Percentiles rank a stretch among this genome's conserved stretches.
phyloP scores from a whole-genome alignment of 2,113 vertebrate species.

The Atrichornis clamosus region DNA sequence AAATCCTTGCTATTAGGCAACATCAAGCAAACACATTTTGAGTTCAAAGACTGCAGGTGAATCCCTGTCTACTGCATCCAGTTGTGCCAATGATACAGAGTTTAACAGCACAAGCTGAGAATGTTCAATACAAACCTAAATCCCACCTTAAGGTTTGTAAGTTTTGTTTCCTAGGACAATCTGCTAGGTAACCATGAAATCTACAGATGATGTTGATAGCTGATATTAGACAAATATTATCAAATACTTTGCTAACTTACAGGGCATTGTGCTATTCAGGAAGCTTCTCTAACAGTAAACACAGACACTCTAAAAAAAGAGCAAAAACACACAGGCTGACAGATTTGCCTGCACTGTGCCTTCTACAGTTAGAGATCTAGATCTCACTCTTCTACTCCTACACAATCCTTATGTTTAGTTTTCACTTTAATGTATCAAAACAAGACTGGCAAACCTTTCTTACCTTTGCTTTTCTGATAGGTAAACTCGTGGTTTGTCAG shows the following conservation, averaged over 20 bases:
- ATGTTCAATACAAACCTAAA: background rate
- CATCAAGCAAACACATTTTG: background rate
- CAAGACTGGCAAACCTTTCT: background rate
- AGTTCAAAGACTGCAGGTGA: background rate
- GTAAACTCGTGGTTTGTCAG: conserved; percentile 97
- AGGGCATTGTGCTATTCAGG: background rate
- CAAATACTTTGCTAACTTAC: background rate
- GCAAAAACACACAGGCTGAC: background rate
- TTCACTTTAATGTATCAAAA: background rate
- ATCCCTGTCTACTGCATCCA: background rate
- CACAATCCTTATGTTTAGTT: background rate
- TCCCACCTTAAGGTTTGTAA: background rate
- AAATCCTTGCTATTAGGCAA: background rate
- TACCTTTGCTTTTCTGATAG: conserved; percentile 97
- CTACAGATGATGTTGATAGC: background rate
- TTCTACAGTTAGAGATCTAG: background rate
- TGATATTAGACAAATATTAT: background rate
- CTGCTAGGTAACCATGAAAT: background rate
- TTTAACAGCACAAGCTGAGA: background rate
- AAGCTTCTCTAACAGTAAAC: background rate
- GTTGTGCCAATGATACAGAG: background rate
- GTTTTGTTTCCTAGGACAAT: background rate
- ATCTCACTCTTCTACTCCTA: background rate
- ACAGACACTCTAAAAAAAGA: background rate
- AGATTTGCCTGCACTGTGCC: background rate